These are phyloP conservation scores for Lepidurus arcticus DNA, from an alignment of 1,140 invertebrate species.

Conservation along the genomic window DNA sequence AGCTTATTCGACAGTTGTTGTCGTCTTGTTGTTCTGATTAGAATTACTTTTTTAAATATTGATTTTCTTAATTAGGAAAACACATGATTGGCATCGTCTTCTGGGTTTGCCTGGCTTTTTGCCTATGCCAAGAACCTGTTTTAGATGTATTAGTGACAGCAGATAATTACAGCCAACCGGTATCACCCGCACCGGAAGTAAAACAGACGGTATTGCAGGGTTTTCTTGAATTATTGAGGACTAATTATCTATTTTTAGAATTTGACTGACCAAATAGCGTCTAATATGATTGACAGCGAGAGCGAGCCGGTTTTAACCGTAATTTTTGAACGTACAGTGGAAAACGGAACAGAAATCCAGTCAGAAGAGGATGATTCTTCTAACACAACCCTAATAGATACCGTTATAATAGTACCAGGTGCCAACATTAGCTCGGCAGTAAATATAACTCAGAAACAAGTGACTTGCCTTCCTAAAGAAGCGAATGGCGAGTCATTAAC, in stretches of 20 bases:
- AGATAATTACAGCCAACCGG: neutral
- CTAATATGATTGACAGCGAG: neutral
- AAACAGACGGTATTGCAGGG: neutral
- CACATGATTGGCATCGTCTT: neutral
- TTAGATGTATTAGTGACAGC: neutral
- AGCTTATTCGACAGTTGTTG: no score
- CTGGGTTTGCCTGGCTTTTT: neutral
- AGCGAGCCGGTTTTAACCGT: neutral
- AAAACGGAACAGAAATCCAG: neutral
- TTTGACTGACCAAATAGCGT: neutral
- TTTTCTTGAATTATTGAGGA: neutral
- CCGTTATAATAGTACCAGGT: neutral
- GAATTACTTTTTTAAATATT: neutral
- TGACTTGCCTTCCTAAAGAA: slow-evolving; percentile 28
- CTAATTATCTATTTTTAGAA: neutral
- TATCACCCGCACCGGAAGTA: neutral
- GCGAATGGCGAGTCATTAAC: neutral
- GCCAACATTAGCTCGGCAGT: neutral
- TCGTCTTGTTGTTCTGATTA: no score
- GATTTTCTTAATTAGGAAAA: neutral
- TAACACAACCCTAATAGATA: neutral
- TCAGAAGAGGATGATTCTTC: neutral
- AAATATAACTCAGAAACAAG: slow-evolving; percentile 23
- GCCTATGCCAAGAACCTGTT: neutral
- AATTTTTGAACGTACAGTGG: neutral